Percentiles rank a stretch among this genome's conserved stretches.
Conservation (phyloP, 2,113 vertebrate genomes). For the Monopterus albus region DNA sequence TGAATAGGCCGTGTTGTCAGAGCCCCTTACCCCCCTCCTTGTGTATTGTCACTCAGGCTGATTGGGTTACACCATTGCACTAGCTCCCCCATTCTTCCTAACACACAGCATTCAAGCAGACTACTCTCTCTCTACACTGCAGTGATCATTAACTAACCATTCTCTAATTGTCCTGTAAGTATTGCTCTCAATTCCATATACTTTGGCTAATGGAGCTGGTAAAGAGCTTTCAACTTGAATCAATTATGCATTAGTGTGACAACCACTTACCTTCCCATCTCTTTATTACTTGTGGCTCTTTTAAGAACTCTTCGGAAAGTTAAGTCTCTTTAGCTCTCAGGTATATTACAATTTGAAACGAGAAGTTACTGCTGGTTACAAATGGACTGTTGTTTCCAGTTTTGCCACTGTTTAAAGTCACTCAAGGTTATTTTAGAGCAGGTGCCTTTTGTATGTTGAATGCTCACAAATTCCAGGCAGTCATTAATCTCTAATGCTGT, state of each 20-base stretch:
- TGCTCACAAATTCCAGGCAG: not conserved
- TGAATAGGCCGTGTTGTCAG: constrained; percentile 74
- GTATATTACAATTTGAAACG: not conserved
- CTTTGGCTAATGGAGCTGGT: not conserved
- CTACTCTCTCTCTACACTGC: constrained; percentile 28
- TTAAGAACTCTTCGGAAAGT: too few species aligned
- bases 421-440: not conserved
- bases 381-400: not conserved
- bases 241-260: constrained; percentile 13
- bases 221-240: constrained; percentile 19
- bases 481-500: constrained; percentile 4
- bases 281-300: not conserved
- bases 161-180: constrained; percentile 53
- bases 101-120: constrained; percentile 39
- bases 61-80: constrained; percentile 71
- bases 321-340: not conserved
- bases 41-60: constrained; percentile 66
- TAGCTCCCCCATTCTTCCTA: constrained; percentile 43
- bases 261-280: constrained; percentile 1
- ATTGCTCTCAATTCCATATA: constrained; percentile 30
- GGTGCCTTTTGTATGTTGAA: not conserved
- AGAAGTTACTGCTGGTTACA: not conserved
- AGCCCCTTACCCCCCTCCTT: constrained; percentile 40
- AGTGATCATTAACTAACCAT: constrained; percentile 46
- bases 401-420: constrained; percentile 9